Evolutionary conservation across 2,113 vertebrate genomes (phyloP).

Genomic region (Anhinga anhinga): DNA sequence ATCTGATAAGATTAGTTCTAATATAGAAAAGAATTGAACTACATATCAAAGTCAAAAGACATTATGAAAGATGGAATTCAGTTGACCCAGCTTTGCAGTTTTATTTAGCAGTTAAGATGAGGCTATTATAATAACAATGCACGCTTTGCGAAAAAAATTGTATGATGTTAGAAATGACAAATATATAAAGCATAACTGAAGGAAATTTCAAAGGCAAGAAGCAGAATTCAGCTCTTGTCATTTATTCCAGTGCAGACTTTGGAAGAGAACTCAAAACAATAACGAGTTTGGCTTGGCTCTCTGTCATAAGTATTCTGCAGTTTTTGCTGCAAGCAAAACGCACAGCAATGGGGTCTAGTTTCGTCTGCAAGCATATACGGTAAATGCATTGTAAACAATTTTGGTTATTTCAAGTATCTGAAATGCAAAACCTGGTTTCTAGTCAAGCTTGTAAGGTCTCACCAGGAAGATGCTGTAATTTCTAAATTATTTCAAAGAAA

Average conservation of each 20-base stretch:
- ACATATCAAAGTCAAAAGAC: neutral
- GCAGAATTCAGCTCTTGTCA: neutral
- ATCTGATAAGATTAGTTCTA: neutral
- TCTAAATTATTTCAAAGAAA: neutral
- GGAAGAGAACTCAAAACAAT: neutral
- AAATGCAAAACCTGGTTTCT: neutral
- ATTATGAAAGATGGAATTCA: neutral
- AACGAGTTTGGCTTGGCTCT: slow-evolving; percentile 1
- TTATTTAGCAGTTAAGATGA: neutral
- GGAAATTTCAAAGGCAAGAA: neutral
- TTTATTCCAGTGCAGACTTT: neutral
- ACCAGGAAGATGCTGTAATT: neutral
- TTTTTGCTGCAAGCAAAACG: neutral
- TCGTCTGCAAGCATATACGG: neutral
- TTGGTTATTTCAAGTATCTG: neutral
- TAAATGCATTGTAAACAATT: neutral
- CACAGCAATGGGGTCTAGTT: neutral
- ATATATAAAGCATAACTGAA: neutral
- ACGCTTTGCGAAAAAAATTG: neutral
- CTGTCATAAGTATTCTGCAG: neutral
- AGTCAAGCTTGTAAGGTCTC: neutral
- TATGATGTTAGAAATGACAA: neutral
- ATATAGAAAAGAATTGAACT: neutral
- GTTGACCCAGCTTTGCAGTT: neutral
- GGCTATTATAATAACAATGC: neutral